Conservation (phyloP, 2,888 invertebrate genomes). For the Drosophila robusta region DNA sequence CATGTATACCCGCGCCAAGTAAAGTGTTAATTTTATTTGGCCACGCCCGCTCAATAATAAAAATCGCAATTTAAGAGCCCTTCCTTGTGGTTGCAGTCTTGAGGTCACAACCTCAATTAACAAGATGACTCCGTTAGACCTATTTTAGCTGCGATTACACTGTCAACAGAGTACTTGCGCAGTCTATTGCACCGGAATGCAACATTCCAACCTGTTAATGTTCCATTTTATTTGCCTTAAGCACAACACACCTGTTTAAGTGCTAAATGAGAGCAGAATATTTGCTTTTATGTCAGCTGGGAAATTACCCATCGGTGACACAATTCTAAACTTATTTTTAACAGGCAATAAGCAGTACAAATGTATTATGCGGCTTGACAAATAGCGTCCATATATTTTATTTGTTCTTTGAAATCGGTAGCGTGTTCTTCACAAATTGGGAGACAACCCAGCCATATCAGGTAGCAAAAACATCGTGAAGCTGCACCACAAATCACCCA, state of each 20-base stretch:
- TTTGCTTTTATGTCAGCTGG: constrained; percentile 3
- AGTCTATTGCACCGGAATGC: not conserved
- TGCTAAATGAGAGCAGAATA: constrained; percentile 9
- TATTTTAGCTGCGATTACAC: not conserved
- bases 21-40: too few species aligned
- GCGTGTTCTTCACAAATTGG: constrained; percentile 29
- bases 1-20: too few species aligned
- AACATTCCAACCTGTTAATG: not conserved
- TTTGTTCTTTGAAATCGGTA: not conserved
- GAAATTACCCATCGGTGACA: constrained; percentile 9
- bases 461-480: constrained; percentile 13
- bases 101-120: not conserved
- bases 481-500: constrained; percentile 29
- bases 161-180: not conserved
- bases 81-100: too few species aligned
- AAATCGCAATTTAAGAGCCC: too few species aligned
- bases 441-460: constrained; percentile 3
- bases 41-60: too few species aligned
- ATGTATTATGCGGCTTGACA: not conserved
- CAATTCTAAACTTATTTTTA: not conserved
- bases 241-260: constrained; percentile 9
- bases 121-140: not conserved
- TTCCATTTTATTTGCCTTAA: not conserved
- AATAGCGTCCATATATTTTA: not conserved
- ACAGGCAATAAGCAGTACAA: not conserved